Base-by-base conservation (phyloP, 2,888 invertebrate genomes). In the Lycia hirtaria region DNA sequence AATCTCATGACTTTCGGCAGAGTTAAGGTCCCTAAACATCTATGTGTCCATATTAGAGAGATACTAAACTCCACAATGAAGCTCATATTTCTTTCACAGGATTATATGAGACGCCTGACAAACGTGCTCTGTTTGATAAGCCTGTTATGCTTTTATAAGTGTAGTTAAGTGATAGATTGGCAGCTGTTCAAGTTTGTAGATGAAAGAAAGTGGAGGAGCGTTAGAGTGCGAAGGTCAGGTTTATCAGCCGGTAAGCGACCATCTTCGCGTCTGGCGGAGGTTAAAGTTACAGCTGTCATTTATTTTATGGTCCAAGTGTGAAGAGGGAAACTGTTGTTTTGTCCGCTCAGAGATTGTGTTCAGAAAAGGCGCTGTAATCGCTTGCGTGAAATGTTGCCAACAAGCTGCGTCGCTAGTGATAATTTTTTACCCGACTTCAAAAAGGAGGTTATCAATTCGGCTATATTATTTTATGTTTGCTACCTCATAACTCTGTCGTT, bases 1-100 rank as follows among this genome's bases (percentile, higher is more conserved):
- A 63, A 61, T 63, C 60, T 5, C 30, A 50, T 41, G 47, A 49
- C 56, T 49, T 60, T 60, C 41, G 30, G 40, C 54, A 43, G 28
- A 14, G 24, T 44, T 38, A 35, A 56, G 37, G 45, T 54, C 54
- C 41, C 51, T 43, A 49, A 55, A 52, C 57, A 52, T 32, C 53
- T 38, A 59, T 45, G 41, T 30, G 52, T 53, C 60, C 45, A 57
- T 54, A 47, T 30, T 57, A 48, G 51, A 62, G 28, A 43, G 62
- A 62, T 55, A 30, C 38, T 37, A 38, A 41, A 49, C 45, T 53
- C 38, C 40, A 22, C 17, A 48, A 47, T 7, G 17, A 33, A 35
- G 33, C 35, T 43, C 41, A 49, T 55, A 43, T 55, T 43, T 55
- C 14, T 43, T 43, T 55, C 41, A 55, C 9, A 3, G 33, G 3